Evolutionary conservation across 2,797 vertebrate species (phyloP), one percentile per base, ranked within the genome.

Genomic region (Decapterus maruadsi): DNA sequence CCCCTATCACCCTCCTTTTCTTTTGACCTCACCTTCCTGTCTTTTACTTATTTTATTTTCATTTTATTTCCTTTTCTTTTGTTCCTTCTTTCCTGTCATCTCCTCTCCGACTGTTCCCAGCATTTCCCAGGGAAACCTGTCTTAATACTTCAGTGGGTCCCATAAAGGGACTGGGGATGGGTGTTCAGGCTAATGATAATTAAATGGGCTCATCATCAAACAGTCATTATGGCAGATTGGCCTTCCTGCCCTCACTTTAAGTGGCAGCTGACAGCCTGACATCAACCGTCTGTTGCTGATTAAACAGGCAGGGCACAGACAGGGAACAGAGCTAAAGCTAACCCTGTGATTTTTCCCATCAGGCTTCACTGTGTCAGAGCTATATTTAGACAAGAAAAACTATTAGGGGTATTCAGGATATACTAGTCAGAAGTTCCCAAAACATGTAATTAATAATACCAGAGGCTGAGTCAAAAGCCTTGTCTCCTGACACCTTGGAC

Each of bases 181-280:
- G 72, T 59, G 82, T 82, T 86, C 58, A 57, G 72, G 69, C 67
- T 85, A 83, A 91, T 83, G 74, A 85, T 84, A 90, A 93, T 88
- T 77, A 85, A 88, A 90, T 80, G 66, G 83, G 56, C 78, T 85
- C 84, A 86, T 87, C 80, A 89, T 92, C 81, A 91, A 88, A 85
- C 77, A 86, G 69, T 87, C 74, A 83, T 89, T 88, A 88, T 10
- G 55, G 83, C 70, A 74, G 69, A 81, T 77, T 83, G 85, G 68
- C 78, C 78, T 78, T 58, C 59, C 73, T 75, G 79, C 78, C 75
- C 80, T 78, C 45, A 61, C n/a, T 85, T 65, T 81, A 65, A 85
- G 64, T 75, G 72, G 81, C 79, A 77, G 73, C 72, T 67, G 82
- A 85, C 75, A 72, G 54, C 51, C 72, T 61, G 83, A 87, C 82